Base-by-base conservation (phyloP, 2,888 invertebrate genomes). In the Micoletzkya japonica region DNA sequence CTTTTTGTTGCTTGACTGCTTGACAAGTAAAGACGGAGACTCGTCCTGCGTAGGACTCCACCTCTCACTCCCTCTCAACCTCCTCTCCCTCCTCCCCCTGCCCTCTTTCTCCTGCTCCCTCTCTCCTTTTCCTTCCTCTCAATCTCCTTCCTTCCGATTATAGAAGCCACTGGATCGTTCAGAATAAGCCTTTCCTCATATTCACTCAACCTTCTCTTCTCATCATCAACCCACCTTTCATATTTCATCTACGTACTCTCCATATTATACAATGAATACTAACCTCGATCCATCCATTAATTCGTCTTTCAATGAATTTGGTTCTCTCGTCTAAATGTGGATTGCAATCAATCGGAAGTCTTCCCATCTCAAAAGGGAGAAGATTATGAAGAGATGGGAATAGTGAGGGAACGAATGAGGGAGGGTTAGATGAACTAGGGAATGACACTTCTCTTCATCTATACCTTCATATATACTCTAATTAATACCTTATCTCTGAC, bases 401-500 rank as follows among this genome's bases (percentile, higher is more conserved):
- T 10, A 36, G 36, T 10, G 10, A 10, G 17, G 36, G 37, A 39
- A 36, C 7, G 14, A 20, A n/a, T n/a, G n/a, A n/a, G n/a, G n/a
- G n/a, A n/a, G n/a, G n/a, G n/a, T n/a, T n/a, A n/a, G n/a, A n/a
- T n/a, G n/a, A n/a, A n/a, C n/a, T n/a, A n/a, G n/a, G n/a, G n/a
- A n/a, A n/a, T n/a, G n/a, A n/a, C n/a, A n/a, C n/a, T n/a, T n/a
- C n/a, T n/a, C n/a, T n/a, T n/a, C n/a, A n/a, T n/a, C n/a, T n/a
- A n/a, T n/a, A n/a, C n/a, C n/a, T n/a, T n/a, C n/a, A n/a, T n/a
- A n/a, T n/a, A n/a, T n/a, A n/a, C n/a, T n/a, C n/a, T n/a, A n/a
- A n/a, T 4, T 37, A 20, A 56, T n/a, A 57, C 84, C 72, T 77
- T 79, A 58, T 84, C 84, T n/a, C 70, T 52, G 10, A 77, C 37